A percentile compares a stretch with the other conserved stretches of the same genome.
Conservation (phyloP, 2,797 vertebrate species). For the Silurus lanzhouensis region DNA sequence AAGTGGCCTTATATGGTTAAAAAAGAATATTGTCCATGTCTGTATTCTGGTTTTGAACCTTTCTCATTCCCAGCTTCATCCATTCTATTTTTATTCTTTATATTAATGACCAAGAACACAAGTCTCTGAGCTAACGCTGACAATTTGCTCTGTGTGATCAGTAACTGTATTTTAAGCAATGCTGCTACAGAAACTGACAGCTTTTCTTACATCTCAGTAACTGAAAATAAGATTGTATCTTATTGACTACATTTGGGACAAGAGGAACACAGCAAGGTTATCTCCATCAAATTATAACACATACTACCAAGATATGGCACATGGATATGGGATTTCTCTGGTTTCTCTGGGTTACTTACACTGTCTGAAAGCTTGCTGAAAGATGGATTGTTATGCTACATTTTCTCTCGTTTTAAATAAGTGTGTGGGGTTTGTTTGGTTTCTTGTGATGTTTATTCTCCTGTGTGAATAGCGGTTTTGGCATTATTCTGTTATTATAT, state of each 20-base stretch:
- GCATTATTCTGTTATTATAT: background rate
- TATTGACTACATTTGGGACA: background rate
- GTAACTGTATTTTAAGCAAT: background rate
- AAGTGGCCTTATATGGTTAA: slow-evolving; percentile 68
- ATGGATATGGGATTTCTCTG: background rate
- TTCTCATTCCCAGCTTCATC: background rate
- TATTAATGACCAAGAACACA: background rate
- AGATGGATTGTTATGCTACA: background rate
- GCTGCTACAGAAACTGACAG: background rate
- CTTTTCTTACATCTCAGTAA: background rate
- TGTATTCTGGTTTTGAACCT: background rate
- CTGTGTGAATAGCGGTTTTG: background rate
- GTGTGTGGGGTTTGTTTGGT: background rate
- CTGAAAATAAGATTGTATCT: background rate
- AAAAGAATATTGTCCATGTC: slow-evolving; percentile 60
- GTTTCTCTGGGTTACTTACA: background rate
- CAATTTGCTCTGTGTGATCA: background rate
- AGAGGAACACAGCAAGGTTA: background rate
- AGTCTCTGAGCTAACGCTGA: background rate
- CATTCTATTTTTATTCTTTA: background rate
- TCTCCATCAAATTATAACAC: background rate
- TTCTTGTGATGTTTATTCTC: background rate
- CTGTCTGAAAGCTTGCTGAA: background rate
- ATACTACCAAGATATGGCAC: no score
- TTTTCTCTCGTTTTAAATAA: background rate